Conservation (phyloP, 2,113 vertebrate species). For the Nothoprocta perdicaria region DNA sequence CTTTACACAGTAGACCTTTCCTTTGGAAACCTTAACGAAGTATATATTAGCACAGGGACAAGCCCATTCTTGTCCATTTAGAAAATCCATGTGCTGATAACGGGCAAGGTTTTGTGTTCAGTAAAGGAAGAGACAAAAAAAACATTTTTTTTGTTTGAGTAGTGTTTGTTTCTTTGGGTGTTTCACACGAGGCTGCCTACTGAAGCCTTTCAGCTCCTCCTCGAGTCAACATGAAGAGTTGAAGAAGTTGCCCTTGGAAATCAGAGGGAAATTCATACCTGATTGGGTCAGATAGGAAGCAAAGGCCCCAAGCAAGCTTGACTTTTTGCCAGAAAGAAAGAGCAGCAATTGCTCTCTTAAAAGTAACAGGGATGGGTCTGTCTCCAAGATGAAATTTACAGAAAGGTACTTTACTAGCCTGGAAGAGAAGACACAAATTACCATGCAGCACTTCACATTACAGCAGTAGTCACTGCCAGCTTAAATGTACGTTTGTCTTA, state of each 20-base stretch:
- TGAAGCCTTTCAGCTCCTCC: not conserved
- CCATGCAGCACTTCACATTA: not conserved
- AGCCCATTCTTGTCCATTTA: not conserved
- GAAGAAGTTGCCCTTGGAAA: not conserved
- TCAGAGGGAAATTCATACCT: conserved; percentile 80
- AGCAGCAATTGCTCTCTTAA: conserved; percentile 96
- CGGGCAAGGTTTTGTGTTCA: not conserved
- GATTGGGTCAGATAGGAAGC: conserved; percentile 97
- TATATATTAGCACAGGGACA: not conserved
- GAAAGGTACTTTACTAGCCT: conserved; percentile 96
- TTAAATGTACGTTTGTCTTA: accelerated
- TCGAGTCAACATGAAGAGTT: not conserved
- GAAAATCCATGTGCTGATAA: not conserved
- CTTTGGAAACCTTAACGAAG: not conserved
- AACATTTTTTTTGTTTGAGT: not conserved
- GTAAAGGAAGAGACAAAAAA: not conserved
- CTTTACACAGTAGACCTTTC: not conserved
- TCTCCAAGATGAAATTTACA: conserved; percentile 98
- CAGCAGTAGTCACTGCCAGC: not conserved
- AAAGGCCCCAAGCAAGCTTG: conserved; percentile 95
- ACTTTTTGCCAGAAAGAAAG: conserved; percentile 98
- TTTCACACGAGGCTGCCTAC: not conserved
- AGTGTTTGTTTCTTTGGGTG: not conserved
- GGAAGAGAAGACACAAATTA: conserved; percentile 1
- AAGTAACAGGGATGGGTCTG: conserved; percentile 95